Conservation (phyloP, 1,140 invertebrate species). For the Dreissena polymorpha region DNA sequence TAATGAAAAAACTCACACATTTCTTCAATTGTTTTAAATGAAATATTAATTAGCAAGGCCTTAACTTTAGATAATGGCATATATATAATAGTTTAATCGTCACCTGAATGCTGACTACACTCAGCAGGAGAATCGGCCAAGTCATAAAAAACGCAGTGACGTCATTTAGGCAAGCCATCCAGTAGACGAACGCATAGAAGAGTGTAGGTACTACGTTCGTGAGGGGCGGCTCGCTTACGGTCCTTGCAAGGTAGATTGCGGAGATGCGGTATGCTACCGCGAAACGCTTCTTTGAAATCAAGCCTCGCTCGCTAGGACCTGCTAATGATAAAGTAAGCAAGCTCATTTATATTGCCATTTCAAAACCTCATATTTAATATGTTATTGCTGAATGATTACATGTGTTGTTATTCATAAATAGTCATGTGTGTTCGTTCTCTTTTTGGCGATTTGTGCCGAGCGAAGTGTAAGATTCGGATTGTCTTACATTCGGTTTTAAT, state of each 20-base stretch:
- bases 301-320: slow-evolving; percentile 91
- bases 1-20: too few species aligned
- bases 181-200: slow-evolving; percentile 86
- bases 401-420: too few species aligned
- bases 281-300: slow-evolving; percentile 90
- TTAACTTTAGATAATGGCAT: too few species aligned
- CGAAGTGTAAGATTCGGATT: too few species aligned
- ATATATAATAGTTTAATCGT: too few species aligned
- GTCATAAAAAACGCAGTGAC: slow-evolving; percentile 83
- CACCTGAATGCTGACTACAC: slow-evolving; percentile 31
- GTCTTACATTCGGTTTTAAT: too few species aligned
- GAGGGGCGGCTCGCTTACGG: slow-evolving; percentile 90
- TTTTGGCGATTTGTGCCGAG: too few species aligned
- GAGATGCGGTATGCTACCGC: slow-evolving; percentile 91
- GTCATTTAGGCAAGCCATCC: slow-evolving; percentile 84
- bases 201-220: slow-evolving; percentile 87
- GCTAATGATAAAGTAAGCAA: slow-evolving; percentile 56
- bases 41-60: too few species aligned
- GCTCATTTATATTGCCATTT: too few species aligned
- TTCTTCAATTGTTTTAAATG: neutral
- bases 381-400: too few species aligned
- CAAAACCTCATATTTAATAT: too few species aligned
- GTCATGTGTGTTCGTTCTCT: too few species aligned
- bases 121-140: slow-evolving; percentile 14
- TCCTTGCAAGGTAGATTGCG: slow-evolving; percentile 92